Conservation (phyloP, 1,140 invertebrate genomes). For the Cotesia glomerata region DNA sequence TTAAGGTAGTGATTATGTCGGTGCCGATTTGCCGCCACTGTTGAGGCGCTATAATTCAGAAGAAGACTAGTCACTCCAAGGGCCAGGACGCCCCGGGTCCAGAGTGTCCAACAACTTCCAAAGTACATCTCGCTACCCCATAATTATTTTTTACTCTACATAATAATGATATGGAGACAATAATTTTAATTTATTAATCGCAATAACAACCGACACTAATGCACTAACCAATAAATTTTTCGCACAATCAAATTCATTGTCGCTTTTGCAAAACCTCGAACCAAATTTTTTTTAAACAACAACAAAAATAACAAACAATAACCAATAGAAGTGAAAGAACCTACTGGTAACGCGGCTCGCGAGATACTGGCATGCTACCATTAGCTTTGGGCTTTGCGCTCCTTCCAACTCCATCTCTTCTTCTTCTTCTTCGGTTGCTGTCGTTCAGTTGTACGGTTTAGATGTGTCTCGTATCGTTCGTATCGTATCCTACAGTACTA, state of each 20-base stretch:
- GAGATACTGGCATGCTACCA: slow-evolving; percentile 60
- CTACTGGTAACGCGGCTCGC: slow-evolving; percentile 53
- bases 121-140: slow-evolving; percentile 56
- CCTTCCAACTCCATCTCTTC: slow-evolving; percentile 33
- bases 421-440: slow-evolving; percentile 24
- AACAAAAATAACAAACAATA: not conserved
- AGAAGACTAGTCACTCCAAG: slow-evolving; percentile 43
- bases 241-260: slow-evolving; percentile 16
- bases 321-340: slow-evolving; percentile 37
- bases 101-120: slow-evolving; percentile 41
- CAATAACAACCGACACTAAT: no score
- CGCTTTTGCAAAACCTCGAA: not conserved
- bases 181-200: no score
- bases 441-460: slow-evolving; percentile 10
- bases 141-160: slow-evolving; percentile 35
- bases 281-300: not conserved
- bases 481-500: slow-evolving; percentile 2
- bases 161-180: not conserved
- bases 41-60: slow-evolving; percentile 24
- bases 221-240: not conserved
- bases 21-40: slow-evolving; percentile 20
- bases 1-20: slow-evolving; percentile 9
- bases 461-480: slow-evolving; percentile 6
- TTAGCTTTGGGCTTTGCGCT: slow-evolving; percentile 48
- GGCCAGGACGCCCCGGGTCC: slow-evolving; percentile 47